Evolutionary conservation across 2,888 invertebrate species (phyloP), one percentile per base, ranked within the genome.

Genomic region (Torymus texanus): DNA sequence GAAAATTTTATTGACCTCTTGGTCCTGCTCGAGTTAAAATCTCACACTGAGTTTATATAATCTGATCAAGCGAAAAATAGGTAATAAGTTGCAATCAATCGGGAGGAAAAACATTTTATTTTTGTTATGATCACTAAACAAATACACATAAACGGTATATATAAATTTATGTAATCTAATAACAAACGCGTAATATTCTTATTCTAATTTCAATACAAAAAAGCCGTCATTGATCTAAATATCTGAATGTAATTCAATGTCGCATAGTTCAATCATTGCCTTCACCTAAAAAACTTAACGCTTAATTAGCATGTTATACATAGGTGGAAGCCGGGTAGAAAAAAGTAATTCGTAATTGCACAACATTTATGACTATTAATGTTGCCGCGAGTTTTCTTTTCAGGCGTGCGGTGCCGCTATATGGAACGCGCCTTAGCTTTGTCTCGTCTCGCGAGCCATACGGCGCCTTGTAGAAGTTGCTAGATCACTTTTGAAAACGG

Each of bases 231-330:
- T 66, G 65, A 74, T 74, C 65, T 66, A 66, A 66, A 66, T 74
- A 66, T 58, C 55, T 51, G 56, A 51, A 50, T 66, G 16, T 14
- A 66, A 74, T 74, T 56, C 65, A 56, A 65, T 65, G 65, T 66
- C 65, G 21, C 74, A 58, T 50, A 50, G 58, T 58, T 58, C 18
- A 72, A 18, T 62, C 29, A 29, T 74, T 12, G 16, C 74, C 74
- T 76, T 76, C 29, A 70, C 63, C 76, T 76, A 56, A 65, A 77
- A 71, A 71, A 53, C 58, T 24, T 41, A 41, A 65, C 18, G 50
- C 65, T 65, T 58, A 58, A 77, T 77, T 71, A 71, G 10, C 63
- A 77, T 71, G 65, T 53, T 24, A 24, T 58, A 63, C 24, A 71
- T 16, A 18, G 0, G 16, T 41, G 41, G 41, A 41, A 41, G 8